phyloP scores from a whole-genome alignment of 2,113 vertebrate species.

The Platysternon megacephalum region DNA sequence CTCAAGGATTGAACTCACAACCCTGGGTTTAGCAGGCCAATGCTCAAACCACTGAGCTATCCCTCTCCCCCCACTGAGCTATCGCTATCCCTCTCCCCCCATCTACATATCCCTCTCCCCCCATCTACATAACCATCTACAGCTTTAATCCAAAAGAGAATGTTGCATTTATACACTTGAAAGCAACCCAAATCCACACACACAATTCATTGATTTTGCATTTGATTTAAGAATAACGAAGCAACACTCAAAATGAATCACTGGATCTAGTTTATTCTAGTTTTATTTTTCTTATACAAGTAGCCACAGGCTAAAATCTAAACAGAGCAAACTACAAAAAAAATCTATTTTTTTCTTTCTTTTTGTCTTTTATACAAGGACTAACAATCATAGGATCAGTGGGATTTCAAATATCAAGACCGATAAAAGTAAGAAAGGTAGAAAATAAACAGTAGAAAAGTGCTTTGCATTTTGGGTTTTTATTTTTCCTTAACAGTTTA shows the following conservation, averaged over 20 bases:
- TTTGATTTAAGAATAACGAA: neutral
- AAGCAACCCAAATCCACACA: neutral
- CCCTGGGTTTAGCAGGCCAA: too few species aligned
- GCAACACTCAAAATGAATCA: neutral
- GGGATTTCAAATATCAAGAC: slow-evolving; percentile 68
- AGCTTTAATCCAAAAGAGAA: neutral
- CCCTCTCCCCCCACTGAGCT: too few species aligned
- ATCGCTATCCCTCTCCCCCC: too few species aligned
- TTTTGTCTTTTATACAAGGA: slow-evolving; percentile 59
- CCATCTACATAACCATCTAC: neutral
- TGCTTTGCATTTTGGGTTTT: slow-evolving; percentile 66
- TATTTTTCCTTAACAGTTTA: neutral
- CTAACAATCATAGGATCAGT: slow-evolving; percentile 66
- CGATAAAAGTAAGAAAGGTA: slow-evolving; percentile 60
- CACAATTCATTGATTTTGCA: neutral
- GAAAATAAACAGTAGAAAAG: slow-evolving; percentile 70
- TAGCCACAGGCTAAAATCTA: slow-evolving; percentile 78
- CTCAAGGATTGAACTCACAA: too few species aligned
- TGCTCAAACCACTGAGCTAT: too few species aligned
- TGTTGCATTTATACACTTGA: neutral
- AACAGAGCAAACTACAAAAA: slow-evolving; percentile 74
- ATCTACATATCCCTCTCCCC: too few species aligned
- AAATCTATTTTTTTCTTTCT: neutral
- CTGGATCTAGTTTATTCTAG: slow-evolving; percentile 64
- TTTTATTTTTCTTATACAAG: slow-evolving; percentile 72